Evolutionary conservation across 1,140 invertebrate genomes (phyloP).

Genomic region (Pseudomyrmex gracilis): DNA sequence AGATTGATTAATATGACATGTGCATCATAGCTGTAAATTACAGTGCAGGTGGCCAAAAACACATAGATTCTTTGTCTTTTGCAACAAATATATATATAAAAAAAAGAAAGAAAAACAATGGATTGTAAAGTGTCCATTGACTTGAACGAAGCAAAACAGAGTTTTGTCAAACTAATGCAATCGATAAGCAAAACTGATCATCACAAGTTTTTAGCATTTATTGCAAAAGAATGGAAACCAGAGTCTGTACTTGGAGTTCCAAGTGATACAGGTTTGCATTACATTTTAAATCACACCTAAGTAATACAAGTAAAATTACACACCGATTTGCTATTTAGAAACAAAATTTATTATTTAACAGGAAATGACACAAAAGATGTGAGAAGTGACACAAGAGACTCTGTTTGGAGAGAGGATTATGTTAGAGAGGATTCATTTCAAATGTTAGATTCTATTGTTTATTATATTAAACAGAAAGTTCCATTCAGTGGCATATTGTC

Average conservation of each 20-base stretch:
- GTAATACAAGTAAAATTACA: slow-evolving; percentile 17
- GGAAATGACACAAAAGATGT: neutral
- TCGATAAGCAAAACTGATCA: slow-evolving; percentile 61
- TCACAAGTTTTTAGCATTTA: slow-evolving; percentile 75
- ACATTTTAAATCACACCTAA: slow-evolving; percentile 28
- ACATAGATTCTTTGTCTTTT: too few relatives aligned
- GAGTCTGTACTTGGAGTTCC: slow-evolving; percentile 46
- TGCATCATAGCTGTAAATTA: too few relatives aligned
- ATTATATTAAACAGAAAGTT: slow-evolving; percentile 86
- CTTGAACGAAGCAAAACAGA: slow-evolving; percentile 66
- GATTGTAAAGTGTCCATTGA: neutral
- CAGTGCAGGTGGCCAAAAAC: too few relatives aligned
- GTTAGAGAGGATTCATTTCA: too few relatives aligned
- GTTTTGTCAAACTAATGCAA: slow-evolving; percentile 68
- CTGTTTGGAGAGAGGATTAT: slow-evolving; percentile 51
- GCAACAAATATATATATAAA: too few relatives aligned
- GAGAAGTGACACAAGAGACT: slow-evolving; percentile 69
- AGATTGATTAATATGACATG: too few relatives aligned
- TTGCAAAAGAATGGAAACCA: slow-evolving; percentile 76
- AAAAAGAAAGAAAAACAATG: neutral
- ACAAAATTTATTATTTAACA: slow-evolving; percentile 18
- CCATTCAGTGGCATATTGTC: slow-evolving; percentile 87
- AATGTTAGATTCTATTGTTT: slow-evolving; percentile 84
- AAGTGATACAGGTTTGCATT: slow-evolving; percentile 28
- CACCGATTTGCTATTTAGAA: slow-evolving; percentile 20